Percentiles rank a stretch among this genome's conserved stretches.
Evolutionary conservation across 2,888 invertebrate species (phyloP).

Genomic region (Hyalella azteca): DNA sequence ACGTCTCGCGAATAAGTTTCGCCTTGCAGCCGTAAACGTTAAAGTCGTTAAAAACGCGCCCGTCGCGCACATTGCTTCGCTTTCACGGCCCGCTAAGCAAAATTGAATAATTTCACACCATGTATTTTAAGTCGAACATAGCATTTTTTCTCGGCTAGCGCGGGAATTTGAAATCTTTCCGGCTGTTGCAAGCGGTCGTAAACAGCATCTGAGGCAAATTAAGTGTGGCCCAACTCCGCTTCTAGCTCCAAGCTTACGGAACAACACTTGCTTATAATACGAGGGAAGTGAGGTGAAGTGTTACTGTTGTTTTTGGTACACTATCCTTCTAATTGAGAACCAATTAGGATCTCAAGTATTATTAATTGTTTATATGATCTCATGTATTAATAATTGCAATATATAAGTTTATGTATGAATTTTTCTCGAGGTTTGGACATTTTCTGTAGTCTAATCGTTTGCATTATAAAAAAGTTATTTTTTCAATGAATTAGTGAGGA

Average conservation of each 20-base stretch:
- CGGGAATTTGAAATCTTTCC: slow-evolving; percentile 27
- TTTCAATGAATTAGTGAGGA: too few relatives aligned
- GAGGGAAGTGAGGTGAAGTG: too few relatives aligned
- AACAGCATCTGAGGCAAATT: slow-evolving; percentile 25
- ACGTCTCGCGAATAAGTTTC: background rate
- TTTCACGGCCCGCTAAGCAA: slow-evolving; percentile 5
- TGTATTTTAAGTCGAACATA: slow-evolving; percentile 9
- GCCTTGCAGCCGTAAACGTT: background rate
- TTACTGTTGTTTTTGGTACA: too few relatives aligned
- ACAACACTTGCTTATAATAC: too few relatives aligned
- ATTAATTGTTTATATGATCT: too few relatives aligned
- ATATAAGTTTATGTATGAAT: too few relatives aligned
- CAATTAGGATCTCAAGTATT: too few relatives aligned
- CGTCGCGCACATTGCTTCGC: background rate
- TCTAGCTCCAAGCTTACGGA: slow-evolving; percentile 1
- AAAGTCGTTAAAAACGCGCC: background rate
- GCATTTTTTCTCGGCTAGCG: slow-evolving; percentile 30
- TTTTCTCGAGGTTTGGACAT: too few relatives aligned
- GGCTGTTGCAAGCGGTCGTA: background rate
- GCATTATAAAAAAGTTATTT: too few relatives aligned
- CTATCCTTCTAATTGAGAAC: too few relatives aligned
- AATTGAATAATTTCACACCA: slow-evolving; percentile 30
- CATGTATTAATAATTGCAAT: too few relatives aligned
- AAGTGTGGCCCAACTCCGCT: background rate
- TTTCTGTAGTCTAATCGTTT: too few relatives aligned